phyloP scores from a whole-genome alignment of 2,888 invertebrate species.

The Epinotia bilunana region DNA sequence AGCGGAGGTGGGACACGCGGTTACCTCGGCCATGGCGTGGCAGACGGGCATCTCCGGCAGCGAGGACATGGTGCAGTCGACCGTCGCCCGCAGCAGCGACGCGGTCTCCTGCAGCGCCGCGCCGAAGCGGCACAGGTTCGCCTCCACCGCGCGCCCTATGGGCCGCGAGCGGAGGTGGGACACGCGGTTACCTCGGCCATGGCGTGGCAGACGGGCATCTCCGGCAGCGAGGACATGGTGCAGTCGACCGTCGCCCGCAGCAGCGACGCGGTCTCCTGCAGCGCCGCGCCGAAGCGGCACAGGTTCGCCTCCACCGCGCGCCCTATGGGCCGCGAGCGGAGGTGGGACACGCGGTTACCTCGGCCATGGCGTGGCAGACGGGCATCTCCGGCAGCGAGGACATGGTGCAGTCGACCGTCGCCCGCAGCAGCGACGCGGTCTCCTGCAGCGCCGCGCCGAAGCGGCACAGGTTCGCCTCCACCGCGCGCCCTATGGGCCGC shows the following conservation, averaged over 20 bases:
- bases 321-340: not conserved
- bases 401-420: constrained; percentile 55
- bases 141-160: constrained; percentile 55
- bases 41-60: constrained; percentile 67
- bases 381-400: constrained; percentile 63
- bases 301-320: constrained; percentile 62
- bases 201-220: constrained; percentile 72
- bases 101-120: constrained; percentile 57
- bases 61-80: constrained; percentile 56
- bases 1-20: constrained; percentile 3
- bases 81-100: constrained; percentile 56
- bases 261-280: constrained; percentile 61
- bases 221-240: constrained; percentile 57
- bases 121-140: constrained; percentile 62
- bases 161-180: not conserved
- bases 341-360: constrained; percentile 61
- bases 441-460: constrained; percentile 61
- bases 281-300: constrained; percentile 58
- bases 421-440: constrained; percentile 58
- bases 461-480: constrained; percentile 62
- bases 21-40: constrained; percentile 76
- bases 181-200: constrained; percentile 69
- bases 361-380: constrained; percentile 70
- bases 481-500: constrained; percentile 40
- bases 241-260: constrained; percentile 54